A percentile compares a stretch with the other conserved stretches of the same genome.
Conservation (phyloP, 2,797 vertebrate genomes). For the Bucorvus abyssinicus region DNA sequence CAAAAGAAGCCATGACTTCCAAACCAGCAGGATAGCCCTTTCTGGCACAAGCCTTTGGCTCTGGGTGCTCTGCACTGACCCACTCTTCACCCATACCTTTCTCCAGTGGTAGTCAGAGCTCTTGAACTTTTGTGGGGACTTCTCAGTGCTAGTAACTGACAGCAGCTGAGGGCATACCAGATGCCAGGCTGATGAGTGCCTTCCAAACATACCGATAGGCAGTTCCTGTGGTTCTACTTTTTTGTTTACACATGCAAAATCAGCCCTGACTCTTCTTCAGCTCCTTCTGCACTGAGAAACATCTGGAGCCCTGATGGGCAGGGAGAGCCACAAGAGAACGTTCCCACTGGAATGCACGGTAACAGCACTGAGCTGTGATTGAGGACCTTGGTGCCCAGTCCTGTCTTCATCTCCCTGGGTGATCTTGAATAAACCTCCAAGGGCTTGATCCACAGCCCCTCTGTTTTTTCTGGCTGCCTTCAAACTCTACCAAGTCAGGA, state of each 20-base stretch:
- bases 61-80: neutral
- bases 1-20: neutral
- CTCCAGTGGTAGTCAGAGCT: neutral
- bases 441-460: neutral
- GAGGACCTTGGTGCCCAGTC: neutral
- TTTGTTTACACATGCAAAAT: neutral
- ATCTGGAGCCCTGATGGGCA: neutral
- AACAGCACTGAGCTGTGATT: neutral
- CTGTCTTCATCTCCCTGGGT: neutral
- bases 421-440: neutral
- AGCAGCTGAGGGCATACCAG: neutral
- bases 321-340: rapidly evolving
- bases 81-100: neutral
- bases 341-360: rapidly evolving
- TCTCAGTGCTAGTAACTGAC: neutral
- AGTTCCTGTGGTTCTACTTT: neutral
- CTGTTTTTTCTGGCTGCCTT: neutral
- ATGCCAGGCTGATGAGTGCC: neutral
- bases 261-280: neutral
- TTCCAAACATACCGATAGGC: neutral
- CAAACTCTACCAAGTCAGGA: neutral
- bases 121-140: neutral
- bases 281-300: neutral
- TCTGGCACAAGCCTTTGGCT: neutral
- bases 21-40: neutral